Evolutionary conservation across 2,888 invertebrate species (phyloP), one percentile per base, ranked within the genome.

Genomic region (Pterostichus niger): DNA sequence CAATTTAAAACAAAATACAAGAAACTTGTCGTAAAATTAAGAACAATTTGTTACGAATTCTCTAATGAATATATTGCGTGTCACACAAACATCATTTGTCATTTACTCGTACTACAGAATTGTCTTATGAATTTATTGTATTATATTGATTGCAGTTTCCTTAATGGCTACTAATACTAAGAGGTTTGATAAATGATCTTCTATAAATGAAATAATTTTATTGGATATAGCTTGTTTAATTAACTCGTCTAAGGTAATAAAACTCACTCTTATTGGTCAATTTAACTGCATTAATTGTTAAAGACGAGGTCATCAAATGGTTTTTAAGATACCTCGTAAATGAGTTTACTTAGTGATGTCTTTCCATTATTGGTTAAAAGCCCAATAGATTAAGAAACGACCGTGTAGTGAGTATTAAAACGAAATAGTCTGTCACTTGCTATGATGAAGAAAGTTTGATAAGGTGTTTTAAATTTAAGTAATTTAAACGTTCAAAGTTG

Each of bases 231-330:
- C 44, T 44, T 0, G 4, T 71, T 44, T 46, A 44, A 71, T 15
- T 71, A 15, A 68, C 13, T 44, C 10, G 15, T 40, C 40, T 71
- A 44, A 11, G 40, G 17, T 17, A 40, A 15, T 71, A 71, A 71
- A 71, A 71, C 44, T 7, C 17, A 9, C 17, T 71, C 40, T 71
- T 71, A 71, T 71, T 71, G 68, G 68, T 15, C 40, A 15, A 71
- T 24, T 24, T 24, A 24, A 24, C 24, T 24, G 24, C 24, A 24
- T 13, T 52, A 13, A 13, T 17, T 56, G 56, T 17, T 56, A 56
- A 56, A 6, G 15, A 56, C 13, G 49, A 52, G 52, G 10, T 13
- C 56, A 56, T 56, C 15, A 56, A 56, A 56, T 56, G 68, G 17
- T 15, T 46, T 71, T 71, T 40, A 46, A 56, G 56, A 17, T 56